Evolutionary conservation across 2,888 invertebrate genomes (phyloP).

Genomic region (Acleris cristana): DNA sequence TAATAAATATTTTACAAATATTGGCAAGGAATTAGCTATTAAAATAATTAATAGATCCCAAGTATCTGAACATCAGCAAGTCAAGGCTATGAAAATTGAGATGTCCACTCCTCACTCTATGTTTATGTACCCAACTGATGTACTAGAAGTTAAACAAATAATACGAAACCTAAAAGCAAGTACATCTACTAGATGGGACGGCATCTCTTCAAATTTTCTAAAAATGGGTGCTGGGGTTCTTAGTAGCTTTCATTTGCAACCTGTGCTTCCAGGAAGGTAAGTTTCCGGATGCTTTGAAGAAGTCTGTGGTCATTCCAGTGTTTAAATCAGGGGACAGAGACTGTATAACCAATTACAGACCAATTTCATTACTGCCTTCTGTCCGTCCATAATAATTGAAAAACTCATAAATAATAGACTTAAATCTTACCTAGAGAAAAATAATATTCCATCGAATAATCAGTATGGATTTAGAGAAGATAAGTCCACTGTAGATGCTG

Average conservation of each 20-base stretch:
- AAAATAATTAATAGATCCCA: background rate
- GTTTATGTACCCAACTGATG: background rate
- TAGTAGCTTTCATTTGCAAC: background rate
- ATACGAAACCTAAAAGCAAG: background rate
- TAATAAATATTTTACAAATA: background rate
- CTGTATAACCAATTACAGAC: background rate
- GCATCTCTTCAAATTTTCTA: background rate
- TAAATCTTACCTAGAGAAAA: background rate
- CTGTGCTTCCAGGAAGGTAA: conserved; percentile 1
- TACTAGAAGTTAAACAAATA: background rate
- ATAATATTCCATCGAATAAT: background rate
- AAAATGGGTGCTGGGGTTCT: background rate
- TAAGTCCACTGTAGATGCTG: background rate
- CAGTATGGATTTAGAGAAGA: conserved; percentile 1
- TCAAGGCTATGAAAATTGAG: background rate
- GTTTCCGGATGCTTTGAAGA: background rate
- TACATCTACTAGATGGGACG: background rate
- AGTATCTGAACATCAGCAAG: background rate
- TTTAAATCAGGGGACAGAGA: conserved; percentile 1
- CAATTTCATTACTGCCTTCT: background rate
- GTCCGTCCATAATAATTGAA: background rate
- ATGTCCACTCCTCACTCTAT: background rate
- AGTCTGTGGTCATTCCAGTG: background rate
- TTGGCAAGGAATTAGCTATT: background rate
- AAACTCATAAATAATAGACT: conserved; percentile 1